Base-by-base conservation (phyloP, 2,888 invertebrate genomes). In the Drosophila macrospina region DNA sequence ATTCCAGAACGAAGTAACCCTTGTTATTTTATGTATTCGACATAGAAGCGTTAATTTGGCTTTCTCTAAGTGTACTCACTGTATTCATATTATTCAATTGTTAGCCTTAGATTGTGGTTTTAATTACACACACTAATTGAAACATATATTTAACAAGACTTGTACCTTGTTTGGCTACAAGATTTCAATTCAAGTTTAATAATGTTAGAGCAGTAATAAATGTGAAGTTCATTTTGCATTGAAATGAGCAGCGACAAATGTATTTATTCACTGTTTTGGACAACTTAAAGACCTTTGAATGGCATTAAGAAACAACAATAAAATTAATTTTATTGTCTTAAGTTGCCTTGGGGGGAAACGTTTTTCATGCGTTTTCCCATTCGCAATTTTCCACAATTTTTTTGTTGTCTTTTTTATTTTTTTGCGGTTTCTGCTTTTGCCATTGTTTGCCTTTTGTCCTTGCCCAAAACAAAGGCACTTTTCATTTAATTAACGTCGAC, bases 401-500 rank as follows among this genome's bases (percentile, higher is more conserved):
- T 45, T n/a, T n/a, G n/a, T n/a, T n/a, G n/a, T n/a, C n/a, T n/a
- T n/a, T n/a, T n/a, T n/a, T n/a, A n/a, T n/a, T n/a, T 74, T 70
- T 20, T 20, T 74, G 67, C 57, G 50, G 36, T 36, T 70, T 45
- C 7, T 30, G 41, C 50, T 54, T 47, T 32, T 44, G 68, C 48
- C 52, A 60, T 69, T 69, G 59, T 62, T 74, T 60, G 50, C 24
- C 69, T 47, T 57, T 65, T 65, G 42, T n/a, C 20, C 20, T 20
- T 20, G 24, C 13, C 6, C 41, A 37, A 41, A 67, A 69, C 74
- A 80, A 80, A 80, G 54, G 39, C 61, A 39, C 37, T 52, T 62
- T 67, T 77, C 80, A 81, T 80, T 81, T 74, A 81, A 81, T 83
- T 69, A 72, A 57, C 44, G 59, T 16, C 11, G 51, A 69, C 37